Conservation (phyloP, 2,113 vertebrate species). For the Phyllostomus discolor region DNA sequence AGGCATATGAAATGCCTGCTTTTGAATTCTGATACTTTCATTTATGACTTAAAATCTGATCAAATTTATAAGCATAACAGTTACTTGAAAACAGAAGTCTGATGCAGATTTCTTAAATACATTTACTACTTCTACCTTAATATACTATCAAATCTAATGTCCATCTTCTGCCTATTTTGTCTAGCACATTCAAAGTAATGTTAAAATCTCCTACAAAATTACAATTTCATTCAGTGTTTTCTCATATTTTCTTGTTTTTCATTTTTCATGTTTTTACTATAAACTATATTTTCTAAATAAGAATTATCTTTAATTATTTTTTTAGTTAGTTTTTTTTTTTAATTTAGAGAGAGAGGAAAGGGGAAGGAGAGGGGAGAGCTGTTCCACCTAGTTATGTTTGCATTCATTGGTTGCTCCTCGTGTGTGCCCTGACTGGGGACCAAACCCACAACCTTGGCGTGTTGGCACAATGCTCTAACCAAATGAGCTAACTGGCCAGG, state of each 20-base stretch:
- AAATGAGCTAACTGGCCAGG: too few relatives aligned
- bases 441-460: too few relatives aligned
- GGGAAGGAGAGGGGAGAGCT: too few relatives aligned
- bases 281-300: slow-evolving; percentile 2
- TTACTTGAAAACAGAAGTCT: background rate
- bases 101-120: background rate
- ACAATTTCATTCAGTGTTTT: background rate
- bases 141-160: background rate
- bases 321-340: too few relatives aligned
- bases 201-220: background rate
- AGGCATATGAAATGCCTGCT: background rate
- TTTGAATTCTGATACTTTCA: background rate
- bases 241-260: slow-evolving; percentile 26
- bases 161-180: background rate
- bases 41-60: background rate
- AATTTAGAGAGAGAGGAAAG: too few relatives aligned
- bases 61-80: background rate
- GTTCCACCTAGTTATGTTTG: too few relatives aligned
- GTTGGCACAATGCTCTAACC: too few relatives aligned
- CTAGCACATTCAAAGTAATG: background rate
- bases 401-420: too few relatives aligned
- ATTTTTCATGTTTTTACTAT: slow-evolving; percentile 10
- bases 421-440: too few relatives aligned
- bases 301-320: background rate
- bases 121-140: background rate